Evolutionary conservation across 2,888 invertebrate species (phyloP).

Genomic region (Acrobasis suavella): DNA sequence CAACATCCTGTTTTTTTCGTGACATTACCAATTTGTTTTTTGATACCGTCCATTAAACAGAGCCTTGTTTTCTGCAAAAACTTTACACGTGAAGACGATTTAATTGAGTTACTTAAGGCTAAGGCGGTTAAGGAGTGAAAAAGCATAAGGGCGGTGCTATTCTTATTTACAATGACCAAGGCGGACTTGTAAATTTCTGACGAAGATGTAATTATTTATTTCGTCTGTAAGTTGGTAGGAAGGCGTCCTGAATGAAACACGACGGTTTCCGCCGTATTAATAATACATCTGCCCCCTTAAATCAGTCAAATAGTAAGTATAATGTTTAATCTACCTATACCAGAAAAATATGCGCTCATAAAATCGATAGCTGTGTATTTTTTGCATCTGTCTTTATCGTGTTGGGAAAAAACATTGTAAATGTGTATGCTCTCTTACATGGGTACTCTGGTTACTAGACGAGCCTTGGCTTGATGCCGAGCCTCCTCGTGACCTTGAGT

Average conservation of each 20-base stretch:
- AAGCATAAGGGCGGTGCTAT: constrained; percentile 23
- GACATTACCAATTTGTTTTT: constrained; percentile 57
- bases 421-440: constrained; percentile 79
- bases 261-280: too few relatives aligned
- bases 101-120: constrained; percentile 32
- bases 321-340: too few relatives aligned
- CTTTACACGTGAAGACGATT: constrained; percentile 45
- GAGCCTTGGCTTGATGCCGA: constrained; percentile 85
- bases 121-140: constrained; percentile 34
- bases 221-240: constrained; percentile 1
- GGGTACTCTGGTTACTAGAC: constrained; percentile 89
- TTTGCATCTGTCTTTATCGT: background rate
- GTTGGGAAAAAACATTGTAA: constrained; percentile 22
- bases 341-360: too few relatives aligned
- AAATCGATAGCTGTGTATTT: background rate
- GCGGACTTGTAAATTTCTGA: background rate
- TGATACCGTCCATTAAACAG: constrained; percentile 52
- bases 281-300: too few relatives aligned
- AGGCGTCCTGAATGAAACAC: background rate
- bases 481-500: constrained; percentile 75
- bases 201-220: background rate
- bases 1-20: constrained; percentile 55
- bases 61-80: constrained; percentile 49
- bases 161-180: constrained; percentile 25
- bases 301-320: too few relatives aligned